Conservation (phyloP, 2,888 invertebrate species). For the Atrina japonica region DNA sequence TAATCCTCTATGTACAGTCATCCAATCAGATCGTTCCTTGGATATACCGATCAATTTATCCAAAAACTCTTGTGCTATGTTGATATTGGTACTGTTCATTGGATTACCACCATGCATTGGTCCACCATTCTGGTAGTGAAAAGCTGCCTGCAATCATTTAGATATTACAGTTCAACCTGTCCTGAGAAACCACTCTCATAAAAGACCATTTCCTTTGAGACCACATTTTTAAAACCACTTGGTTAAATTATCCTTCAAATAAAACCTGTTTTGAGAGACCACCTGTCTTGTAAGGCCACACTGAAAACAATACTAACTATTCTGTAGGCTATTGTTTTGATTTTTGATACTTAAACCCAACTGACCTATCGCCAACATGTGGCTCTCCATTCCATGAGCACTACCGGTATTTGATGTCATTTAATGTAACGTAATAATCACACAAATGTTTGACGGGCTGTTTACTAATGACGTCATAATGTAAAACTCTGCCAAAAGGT, state of each 20-base stretch:
- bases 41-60: slow-evolving; percentile 63
- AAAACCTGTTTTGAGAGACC: no score
- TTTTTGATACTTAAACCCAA: background rate
- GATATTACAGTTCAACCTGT: no score
- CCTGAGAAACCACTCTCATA: no score
- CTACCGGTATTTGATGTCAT: no score
- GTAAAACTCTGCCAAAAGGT: no score
- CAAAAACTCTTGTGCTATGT: slow-evolving; percentile 52
- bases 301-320: background rate
- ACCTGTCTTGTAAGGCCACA: no score
- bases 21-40: slow-evolving; percentile 65
- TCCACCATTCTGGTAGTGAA: slow-evolving; percentile 76
- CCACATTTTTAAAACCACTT: no score
- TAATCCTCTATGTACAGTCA: slow-evolving; percentile 69
- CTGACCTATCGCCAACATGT: background rate
- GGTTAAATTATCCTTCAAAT: no score
- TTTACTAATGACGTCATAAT: no score
- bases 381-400: background rate
- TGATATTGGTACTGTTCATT: slow-evolving; percentile 65
- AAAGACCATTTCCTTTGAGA: no score
- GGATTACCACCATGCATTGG: slow-evolving; percentile 70
- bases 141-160: slow-evolving; percentile 67
- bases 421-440: no score
- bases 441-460: no score
- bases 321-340: background rate